Evolutionary conservation across 92 coral and sea anemone genomes (phyloP), one percentile per base, ranked within the genome.

Genomic region (Epizoanthus illoricatus): DNA sequence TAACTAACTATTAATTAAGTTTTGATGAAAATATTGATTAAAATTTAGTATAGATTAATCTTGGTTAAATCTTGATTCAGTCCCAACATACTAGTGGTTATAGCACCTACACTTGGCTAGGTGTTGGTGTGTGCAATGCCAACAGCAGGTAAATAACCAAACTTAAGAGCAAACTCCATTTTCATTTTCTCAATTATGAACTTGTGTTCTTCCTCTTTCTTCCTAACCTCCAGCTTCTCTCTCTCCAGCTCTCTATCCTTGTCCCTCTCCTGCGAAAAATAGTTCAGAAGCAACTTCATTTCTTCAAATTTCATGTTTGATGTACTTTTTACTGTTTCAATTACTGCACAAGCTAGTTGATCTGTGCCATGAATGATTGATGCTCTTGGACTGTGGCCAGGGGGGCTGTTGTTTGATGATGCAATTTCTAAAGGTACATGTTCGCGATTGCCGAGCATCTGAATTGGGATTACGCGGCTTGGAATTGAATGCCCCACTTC

Each of bases 91-190:
- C 11, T 5, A 18, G 17, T 20, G 10, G 13, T 15, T 42, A 18
- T 7, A 39, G 11, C 20, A 61, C 10, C 41, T 39, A 3, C 40
- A n/a, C 58, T 69, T 61, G 33, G 49, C 47, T 61, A 12, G 5
- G 41, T 8, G 15, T 78, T 21, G 72, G 82, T 15, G 73, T 15
- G 52, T 52, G 73, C 73, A 68, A 78, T 20, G 24, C 82, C 82
- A 1, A 20, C 82, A 41, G 71, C 28, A 8, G 82, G 82, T 43
- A 78, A 17, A 47, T 66, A 78, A 21, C 82, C 82, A 63, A 45
- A 78, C 66, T 78, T 78, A 5, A 78, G 33, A n/a, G 82, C 82
- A 78, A 78, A 78, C 64, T 78, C 82, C 82, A 78, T 78, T 78
- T 63, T 78, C 82, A 78, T 19, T 49, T 78, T 78, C 0, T 78